Evolutionary conservation across 2,888 invertebrate genomes (phyloP).

Genomic region (Cenopis cana): DNA sequence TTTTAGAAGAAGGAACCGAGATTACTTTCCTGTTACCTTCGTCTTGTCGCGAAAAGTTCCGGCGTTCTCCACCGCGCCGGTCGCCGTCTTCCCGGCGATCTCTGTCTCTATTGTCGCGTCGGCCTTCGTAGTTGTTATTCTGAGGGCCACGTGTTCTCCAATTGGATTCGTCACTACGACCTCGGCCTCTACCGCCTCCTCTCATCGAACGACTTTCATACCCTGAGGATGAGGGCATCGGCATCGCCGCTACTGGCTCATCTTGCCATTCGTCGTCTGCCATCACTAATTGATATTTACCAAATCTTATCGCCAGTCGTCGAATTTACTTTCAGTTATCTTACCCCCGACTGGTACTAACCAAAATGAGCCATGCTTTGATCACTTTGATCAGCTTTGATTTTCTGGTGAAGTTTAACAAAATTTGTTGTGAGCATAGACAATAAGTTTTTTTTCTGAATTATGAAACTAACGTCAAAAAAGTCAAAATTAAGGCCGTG

Average conservation of each 20-base stretch:
- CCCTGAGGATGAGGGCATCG: conserved; percentile 51
- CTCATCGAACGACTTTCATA: conserved; percentile 56
- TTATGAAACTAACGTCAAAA: too few species aligned
- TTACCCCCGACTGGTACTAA: background rate
- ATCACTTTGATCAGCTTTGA: too few species aligned
- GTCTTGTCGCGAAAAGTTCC: conserved; percentile 55
- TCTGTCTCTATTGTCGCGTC: conserved; percentile 45
- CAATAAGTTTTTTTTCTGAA: background rate
- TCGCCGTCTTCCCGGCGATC: conserved; percentile 53
- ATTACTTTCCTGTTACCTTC: conserved; percentile 67
- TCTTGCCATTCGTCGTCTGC: conserved; percentile 69
- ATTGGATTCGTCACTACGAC: conserved; percentile 58
- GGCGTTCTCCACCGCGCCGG: conserved; percentile 51
- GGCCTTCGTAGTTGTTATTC: conserved; percentile 28
- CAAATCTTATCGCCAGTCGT: background rate
- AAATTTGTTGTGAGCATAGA: conserved; percentile 26
- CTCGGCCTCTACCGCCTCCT: conserved; percentile 50
- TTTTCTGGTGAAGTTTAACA: background rate
- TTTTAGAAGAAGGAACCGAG: conserved; percentile 69
- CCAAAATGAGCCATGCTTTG: conserved; percentile 9
- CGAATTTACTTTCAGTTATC: background rate
- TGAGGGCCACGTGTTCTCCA: conserved; percentile 59
- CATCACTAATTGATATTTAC: conserved; percentile 51
- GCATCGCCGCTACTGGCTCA: conserved; percentile 50
- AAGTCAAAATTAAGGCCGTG: too few species aligned